Evolutionary conservation across 2,797 vertebrate species (phyloP), one percentile per base, ranked within the genome.

Genomic region (Cuculus canorus): DNA sequence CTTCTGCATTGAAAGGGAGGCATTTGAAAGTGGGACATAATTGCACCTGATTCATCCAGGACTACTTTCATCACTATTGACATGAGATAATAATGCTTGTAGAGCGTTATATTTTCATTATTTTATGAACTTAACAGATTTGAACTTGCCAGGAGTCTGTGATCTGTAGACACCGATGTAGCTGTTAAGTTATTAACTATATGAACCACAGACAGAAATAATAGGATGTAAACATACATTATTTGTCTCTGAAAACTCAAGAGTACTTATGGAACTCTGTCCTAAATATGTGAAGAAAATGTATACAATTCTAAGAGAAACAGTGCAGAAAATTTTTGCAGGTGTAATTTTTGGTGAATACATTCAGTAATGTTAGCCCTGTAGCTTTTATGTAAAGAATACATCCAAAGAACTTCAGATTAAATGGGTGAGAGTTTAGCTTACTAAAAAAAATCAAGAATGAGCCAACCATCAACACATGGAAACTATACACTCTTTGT

Each of bases 11-110:
- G 30, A 91, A 86, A 82, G 3, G 7, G 64, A 92, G 8, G 22
- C 35, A 68, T 75, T 85, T 89, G 21, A 77, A 93, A 83, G 43
- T n/a, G 18, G n/a, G 93, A 71, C 19, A 70, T 80, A 92, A 80
- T 35, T 30, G 7, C 50, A n/a, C 14, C 37, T 48, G 13, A 30
- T 80, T 85, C 61, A 73, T 53, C 57, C 61, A 63, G 32, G 23
- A 63, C 22, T 76, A 11, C 6, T 64, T 87, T n/a, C 23, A 82
- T 9, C 21, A 47, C 45, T 27, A 23, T 53, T 81, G 77, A 78
- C 3, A 17, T 8, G 13, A 70, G 24, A 89, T 71, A 91, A n/a
- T 11, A 86, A 7, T 24, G 9, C 11, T 82, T 63, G 24, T 10
- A 73, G 37, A 76, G 8, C 33, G 22, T 43, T 48, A 39, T 28